These are phyloP conservation scores for Nixonia krombeini DNA, from an alignment of 1,140 invertebrate genomes.

Conservation along the genomic window DNA sequence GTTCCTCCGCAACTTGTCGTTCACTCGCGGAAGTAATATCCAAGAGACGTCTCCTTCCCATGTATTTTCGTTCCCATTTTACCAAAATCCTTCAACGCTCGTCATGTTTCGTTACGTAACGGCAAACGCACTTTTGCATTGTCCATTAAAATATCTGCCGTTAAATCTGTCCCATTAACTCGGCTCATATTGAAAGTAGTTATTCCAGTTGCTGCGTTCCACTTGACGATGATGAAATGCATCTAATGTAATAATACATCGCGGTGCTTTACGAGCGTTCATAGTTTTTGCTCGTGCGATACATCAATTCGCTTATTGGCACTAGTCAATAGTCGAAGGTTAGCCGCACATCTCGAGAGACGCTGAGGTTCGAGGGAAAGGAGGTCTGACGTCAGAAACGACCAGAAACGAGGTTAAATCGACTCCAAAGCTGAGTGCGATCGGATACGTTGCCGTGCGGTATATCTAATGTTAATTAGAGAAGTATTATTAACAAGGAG, in stretches of 20 bases:
- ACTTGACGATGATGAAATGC: constrained; percentile 19
- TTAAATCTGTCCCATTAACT: not conserved
- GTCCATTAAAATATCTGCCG: not conserved
- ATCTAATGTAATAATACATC: no score
- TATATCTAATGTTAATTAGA: no score
- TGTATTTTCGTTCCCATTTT: no score
- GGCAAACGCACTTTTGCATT: no score
- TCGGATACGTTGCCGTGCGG: no score
- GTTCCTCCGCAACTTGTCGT: no score
- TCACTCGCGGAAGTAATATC: not conserved
- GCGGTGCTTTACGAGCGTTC: not conserved
- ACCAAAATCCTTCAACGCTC: no score
- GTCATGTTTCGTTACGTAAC: no score
- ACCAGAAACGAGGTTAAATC: constrained; percentile 63
- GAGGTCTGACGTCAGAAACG: constrained; percentile 64
- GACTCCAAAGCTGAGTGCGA: no score
- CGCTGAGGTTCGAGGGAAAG: constrained; percentile 65
- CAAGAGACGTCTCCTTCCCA: no score
- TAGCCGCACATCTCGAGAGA: constrained; percentile 58
- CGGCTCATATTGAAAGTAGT: constrained; percentile 3
- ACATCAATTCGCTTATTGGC: constrained; percentile 37
- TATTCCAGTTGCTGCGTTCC: not conserved
- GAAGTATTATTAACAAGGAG: no score
- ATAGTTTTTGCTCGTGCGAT: constrained; percentile 22
- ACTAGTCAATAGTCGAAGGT: constrained; percentile 55